Evolutionary conservation across 2,888 invertebrate genomes (phyloP).

Genomic region (Stictocephala bisonia): DNA sequence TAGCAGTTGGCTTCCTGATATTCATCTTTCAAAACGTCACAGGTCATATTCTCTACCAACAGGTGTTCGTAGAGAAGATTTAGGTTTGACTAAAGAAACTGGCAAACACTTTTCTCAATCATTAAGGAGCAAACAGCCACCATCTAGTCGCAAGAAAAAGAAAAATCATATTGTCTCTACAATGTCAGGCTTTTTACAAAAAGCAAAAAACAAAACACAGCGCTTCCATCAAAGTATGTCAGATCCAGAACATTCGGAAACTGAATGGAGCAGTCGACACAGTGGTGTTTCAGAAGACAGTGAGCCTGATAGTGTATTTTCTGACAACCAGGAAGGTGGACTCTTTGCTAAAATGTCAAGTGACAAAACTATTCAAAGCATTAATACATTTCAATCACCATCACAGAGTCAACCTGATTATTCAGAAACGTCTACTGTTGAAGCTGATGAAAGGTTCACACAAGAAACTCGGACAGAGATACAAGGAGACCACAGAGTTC

Average conservation of each 20-base stretch:
- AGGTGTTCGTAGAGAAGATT: constrained; percentile 65
- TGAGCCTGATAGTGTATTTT: constrained; percentile 74
- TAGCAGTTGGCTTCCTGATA: constrained; percentile 83
- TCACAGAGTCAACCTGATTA: constrained; percentile 23
- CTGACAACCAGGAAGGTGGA: constrained; percentile 73
- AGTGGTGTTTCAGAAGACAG: constrained; percentile 76
- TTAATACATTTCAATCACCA: constrained; percentile 27
- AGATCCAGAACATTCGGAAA: constrained; percentile 77
- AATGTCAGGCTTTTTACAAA: constrained; percentile 86
- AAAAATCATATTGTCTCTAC: constrained; percentile 85
- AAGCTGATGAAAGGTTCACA: constrained; percentile 23
- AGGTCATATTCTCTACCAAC: constrained; percentile 86
- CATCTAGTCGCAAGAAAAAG: constrained; percentile 73
- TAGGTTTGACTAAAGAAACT: constrained; percentile 52
- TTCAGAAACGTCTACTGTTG: constrained; percentile 31
- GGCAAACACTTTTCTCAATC: constrained; percentile 30
- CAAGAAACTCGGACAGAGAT: not conserved
- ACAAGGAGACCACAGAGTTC: constrained; percentile 11
- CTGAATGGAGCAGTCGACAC: constrained; percentile 78
- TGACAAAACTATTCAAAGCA: not conserved
- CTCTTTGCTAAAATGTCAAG: constrained; percentile 42
- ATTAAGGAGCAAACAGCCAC: constrained; percentile 26
- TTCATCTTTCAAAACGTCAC: constrained; percentile 80
- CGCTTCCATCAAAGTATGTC: constrained; percentile 73
- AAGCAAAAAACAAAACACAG: constrained; percentile 77